phyloP scores from a whole-genome alignment of 2,113 vertebrate species.

The Perccottus glenii region DNA sequence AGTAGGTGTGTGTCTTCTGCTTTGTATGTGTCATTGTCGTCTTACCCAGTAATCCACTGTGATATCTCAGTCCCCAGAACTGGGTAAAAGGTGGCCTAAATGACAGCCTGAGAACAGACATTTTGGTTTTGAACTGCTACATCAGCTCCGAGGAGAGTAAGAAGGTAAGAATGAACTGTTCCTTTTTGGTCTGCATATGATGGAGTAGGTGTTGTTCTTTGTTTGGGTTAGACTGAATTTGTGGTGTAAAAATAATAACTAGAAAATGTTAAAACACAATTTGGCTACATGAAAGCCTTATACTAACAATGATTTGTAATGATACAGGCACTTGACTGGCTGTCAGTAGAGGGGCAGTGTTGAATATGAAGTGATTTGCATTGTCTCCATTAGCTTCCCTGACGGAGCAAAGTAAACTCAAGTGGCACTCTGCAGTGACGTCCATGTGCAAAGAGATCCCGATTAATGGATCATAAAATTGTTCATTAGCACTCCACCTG shows the following conservation, averaged over 20 bases:
- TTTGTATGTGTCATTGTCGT: constrained; percentile 43
- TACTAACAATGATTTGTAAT: constrained; percentile 9
- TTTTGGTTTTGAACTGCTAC: constrained; percentile 40
- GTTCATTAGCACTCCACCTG: constrained; percentile 71
- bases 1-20: constrained; percentile 37
- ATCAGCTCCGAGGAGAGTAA: not conserved
- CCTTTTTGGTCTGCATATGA: constrained; percentile 15
- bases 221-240: too few species aligned
- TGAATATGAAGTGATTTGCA: constrained; percentile 64
- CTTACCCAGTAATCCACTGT: constrained; percentile 49
- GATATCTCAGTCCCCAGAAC: constrained; percentile 36
- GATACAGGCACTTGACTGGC: constrained; percentile 26
- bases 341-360: constrained; percentile 29
- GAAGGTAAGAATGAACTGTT: not conserved
- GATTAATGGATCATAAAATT: constrained; percentile 71
- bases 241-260: too few species aligned
- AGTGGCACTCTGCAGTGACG: constrained; percentile 58
- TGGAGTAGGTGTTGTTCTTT: not conserved
- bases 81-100: constrained; percentile 42
- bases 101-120: constrained; percentile 31
- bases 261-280: too few species aligned
- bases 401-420: constrained; percentile 47
- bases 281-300: not conserved
- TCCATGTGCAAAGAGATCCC: constrained; percentile 61
- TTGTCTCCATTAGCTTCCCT: constrained; percentile 64